These are phyloP conservation scores for Crematogaster levior DNA, from an alignment of 2,888 invertebrate species.

Conservation along the genomic window DNA sequence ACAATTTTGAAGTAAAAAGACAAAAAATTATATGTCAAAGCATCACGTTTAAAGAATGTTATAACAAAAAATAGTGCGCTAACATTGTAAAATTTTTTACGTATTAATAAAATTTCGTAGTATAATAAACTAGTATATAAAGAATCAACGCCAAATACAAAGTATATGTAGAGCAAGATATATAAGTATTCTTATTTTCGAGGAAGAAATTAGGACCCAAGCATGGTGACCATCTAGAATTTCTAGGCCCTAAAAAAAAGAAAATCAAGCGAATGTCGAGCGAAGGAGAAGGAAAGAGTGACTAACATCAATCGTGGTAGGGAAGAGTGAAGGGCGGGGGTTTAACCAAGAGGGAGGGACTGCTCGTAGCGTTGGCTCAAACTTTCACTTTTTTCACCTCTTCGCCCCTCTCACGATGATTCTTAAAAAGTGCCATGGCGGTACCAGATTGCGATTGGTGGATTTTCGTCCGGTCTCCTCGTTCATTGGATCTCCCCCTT, in stretches of 20 bases:
- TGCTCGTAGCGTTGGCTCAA: constrained; percentile 75
- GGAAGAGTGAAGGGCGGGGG: constrained; percentile 68
- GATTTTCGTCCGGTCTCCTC: constrained; percentile 69
- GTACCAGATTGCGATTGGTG: constrained; percentile 68
- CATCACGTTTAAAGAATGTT: not conserved
- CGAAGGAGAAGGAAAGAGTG: constrained; percentile 40
- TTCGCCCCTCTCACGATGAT: constrained; percentile 60
- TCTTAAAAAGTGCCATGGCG: constrained; percentile 73
- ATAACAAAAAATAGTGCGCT: not conserved
- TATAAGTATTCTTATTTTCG: constrained; percentile 7
- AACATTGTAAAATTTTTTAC: not conserved
- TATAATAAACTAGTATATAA: not conserved
- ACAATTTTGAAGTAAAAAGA: not conserved
- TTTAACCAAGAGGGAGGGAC: constrained; percentile 59
- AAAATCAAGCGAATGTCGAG: constrained; percentile 40
- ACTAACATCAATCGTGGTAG: constrained; percentile 51
- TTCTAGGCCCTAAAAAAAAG: constrained; percentile 20
- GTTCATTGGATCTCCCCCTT: constrained; percentile 72
- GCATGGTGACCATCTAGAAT: constrained; percentile 16
- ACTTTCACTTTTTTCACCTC: constrained; percentile 84
- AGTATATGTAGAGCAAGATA: not conserved
- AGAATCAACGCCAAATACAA: not conserved
- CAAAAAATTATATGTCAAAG: not conserved
- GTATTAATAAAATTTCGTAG: no score
- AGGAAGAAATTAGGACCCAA: constrained; percentile 28